A percentile compares a stretch with the other conserved stretches of the same genome.
Evolutionary conservation across 2,113 vertebrate species (phyloP).

Genomic region (Phrynosoma platyrhinos): DNA sequence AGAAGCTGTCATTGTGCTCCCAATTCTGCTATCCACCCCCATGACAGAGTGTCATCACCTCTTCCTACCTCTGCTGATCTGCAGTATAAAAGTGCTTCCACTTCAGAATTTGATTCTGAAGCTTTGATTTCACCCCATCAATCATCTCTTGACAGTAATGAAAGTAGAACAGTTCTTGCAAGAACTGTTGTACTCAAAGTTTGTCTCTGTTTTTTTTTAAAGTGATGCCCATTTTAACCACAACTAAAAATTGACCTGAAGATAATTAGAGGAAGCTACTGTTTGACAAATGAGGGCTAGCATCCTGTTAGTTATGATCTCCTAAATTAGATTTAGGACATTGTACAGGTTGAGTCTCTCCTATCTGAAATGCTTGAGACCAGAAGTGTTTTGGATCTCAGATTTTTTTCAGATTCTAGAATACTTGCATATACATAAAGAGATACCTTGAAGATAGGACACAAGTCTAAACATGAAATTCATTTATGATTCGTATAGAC

Average conservation of each 20-base stretch:
- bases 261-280: background rate
- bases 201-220: background rate
- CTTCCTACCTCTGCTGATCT: background rate
- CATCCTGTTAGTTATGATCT: background rate
- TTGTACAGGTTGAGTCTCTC: too few species aligned
- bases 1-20: background rate
- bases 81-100: background rate
- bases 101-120: background rate
- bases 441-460: too few species aligned
- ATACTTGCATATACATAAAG: too few species aligned
- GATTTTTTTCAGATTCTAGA: too few species aligned
- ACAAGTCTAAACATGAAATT: too few species aligned
- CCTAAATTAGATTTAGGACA: too few species aligned
- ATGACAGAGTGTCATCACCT: background rate
- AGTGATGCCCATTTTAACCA: background rate
- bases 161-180: background rate
- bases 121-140: slow-evolving; percentile 1
- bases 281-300: background rate
- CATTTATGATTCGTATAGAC: too few species aligned
- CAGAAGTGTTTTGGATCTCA: too few species aligned
- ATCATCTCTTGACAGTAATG: background rate
- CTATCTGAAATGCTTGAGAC: too few species aligned
- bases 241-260: background rate
- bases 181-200: background rate
- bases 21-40: background rate